Conservation (phyloP, 1,140 invertebrate species). For the Sinella curviseta region DNA sequence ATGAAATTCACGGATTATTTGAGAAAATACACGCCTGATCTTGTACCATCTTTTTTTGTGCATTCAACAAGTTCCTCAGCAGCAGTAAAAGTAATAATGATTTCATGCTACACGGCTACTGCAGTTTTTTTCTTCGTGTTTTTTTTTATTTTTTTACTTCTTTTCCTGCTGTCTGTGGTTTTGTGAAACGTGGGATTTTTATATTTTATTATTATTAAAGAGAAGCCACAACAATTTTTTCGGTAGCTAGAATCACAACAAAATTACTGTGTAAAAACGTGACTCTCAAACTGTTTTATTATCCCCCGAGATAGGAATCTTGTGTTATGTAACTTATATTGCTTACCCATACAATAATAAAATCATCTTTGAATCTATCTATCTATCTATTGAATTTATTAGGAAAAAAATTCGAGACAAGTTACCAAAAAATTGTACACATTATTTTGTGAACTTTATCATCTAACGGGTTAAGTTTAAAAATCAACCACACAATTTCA, state of each 20-base stretch:
- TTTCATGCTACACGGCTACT: neutral
- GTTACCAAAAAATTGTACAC: neutral
- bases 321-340: neutral
- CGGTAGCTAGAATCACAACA: conserved; percentile 36
- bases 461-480: conserved; percentile 2
- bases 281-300: conserved; percentile 44
- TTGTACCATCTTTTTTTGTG: conserved; percentile 22
- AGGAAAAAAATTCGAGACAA: neutral
- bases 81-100: neutral
- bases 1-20: too few species aligned
- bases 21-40: too few species aligned
- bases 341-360: neutral
- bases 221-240: conserved; percentile 34
- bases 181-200: conserved; percentile 36
- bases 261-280: conserved; percentile 45
- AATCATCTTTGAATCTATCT: neutral
- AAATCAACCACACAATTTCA: conserved; percentile 2
- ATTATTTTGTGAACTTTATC: neutral
- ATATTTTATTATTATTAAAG: conserved; percentile 33
- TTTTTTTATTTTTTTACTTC: neutral
- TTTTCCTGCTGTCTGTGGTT: neutral
- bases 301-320: neutral
- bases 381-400: conserved; percentile 6
- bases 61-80: conserved; percentile 6
- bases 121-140: neutral